Percentiles rank a stretch among this genome's conserved stretches.
phyloP scores from a whole-genome alignment of 2,888 invertebrate genomes.

The Oligia strigilis region DNA sequence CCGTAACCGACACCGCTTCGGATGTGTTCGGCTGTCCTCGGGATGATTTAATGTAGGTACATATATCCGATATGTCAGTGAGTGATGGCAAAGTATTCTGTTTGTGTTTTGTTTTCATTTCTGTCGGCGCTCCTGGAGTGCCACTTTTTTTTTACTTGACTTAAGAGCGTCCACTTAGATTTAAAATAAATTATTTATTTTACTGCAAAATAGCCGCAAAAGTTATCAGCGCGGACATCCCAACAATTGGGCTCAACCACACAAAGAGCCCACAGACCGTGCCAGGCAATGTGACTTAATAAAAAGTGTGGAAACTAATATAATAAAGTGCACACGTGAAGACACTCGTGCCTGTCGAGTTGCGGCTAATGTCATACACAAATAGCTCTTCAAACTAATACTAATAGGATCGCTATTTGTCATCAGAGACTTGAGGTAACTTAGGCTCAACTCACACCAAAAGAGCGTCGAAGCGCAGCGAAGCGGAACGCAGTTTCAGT shows the following conservation, averaged over 20 bases:
- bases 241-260: neutral
- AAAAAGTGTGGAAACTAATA: slow-evolving; percentile 21
- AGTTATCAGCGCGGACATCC: neutral
- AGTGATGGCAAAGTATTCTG: too few relatives aligned
- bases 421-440: slow-evolving; percentile 1
- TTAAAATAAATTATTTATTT: neutral
- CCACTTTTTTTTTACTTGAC: too few relatives aligned
- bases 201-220: neutral
- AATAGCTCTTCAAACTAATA: slow-evolving; percentile 40
- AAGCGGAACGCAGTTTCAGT: too few relatives aligned
- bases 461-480: too few relatives aligned
- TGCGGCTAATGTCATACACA: slow-evolving; percentile 32
- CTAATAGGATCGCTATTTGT: slow-evolving; percentile 11
- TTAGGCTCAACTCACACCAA: neutral
- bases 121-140: too few relatives aligned
- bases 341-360: slow-evolving; percentile 48
- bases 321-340: slow-evolving; percentile 42
- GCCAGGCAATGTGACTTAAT: slow-evolving; percentile 39
- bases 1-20: too few relatives aligned
- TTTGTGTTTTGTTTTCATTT: too few relatives aligned
- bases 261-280: slow-evolving; percentile 11
- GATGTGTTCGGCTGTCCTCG: too few relatives aligned
- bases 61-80: too few relatives aligned
- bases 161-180: too few relatives aligned
- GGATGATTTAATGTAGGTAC: too few relatives aligned